Base-by-base conservation (phyloP, 2,797 vertebrate species). In the Tadarida brasiliensis region DNA sequence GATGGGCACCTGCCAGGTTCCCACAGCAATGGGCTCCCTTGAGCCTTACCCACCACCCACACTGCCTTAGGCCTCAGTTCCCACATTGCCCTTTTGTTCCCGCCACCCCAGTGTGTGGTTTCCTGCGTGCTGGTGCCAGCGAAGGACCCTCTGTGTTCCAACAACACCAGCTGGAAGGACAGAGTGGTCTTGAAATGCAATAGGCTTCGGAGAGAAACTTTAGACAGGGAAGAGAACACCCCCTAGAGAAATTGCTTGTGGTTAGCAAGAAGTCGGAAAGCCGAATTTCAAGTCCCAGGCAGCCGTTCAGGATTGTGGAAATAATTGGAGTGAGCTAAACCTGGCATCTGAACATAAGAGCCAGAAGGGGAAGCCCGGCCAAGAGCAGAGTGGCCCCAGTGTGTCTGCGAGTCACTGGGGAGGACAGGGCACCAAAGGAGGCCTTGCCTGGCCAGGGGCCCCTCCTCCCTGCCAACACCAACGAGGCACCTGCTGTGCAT, bases 381-480 rank as follows among this genome's bases (percentile, higher is more conserved):
- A 9, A 61, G 19, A 88, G 33, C 19, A 15, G 28, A 28, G 49
- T 44, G 0, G 1, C 39, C 76, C 44, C 1, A 0, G 20, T 0
- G 2, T 24, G 22, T 57, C 56, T 61, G 20, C 12, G 54, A 59
- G 51, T 70, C 89, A 35, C 44, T 0, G 0, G 4, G 28, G 49
- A 33, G 7, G 20, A 30, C 0, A 0, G 16, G 0, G 10, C 11
- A 26, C 16, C 0, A 4, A 3, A 54, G 30, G 54, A 35, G 57
- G 12, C 7, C 35, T 44, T 30, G 16, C 11, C 39, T 49, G 54
- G 44, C 70, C 0, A 0, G 4, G 1, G 49, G 35, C 26, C 16
- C 84, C 56, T 67, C 1, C 49, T 73, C 61, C 19, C 59, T 47
- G 7, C 24, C 39, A 7, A 22, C 67, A 77, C 59, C 16, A 1